A percentile compares a stretch with the other conserved stretches of the same genome.
phyloP scores from a whole-genome alignment of 2,797 vertebrate species.

The Pipistrellus pygmaeus region DNA sequence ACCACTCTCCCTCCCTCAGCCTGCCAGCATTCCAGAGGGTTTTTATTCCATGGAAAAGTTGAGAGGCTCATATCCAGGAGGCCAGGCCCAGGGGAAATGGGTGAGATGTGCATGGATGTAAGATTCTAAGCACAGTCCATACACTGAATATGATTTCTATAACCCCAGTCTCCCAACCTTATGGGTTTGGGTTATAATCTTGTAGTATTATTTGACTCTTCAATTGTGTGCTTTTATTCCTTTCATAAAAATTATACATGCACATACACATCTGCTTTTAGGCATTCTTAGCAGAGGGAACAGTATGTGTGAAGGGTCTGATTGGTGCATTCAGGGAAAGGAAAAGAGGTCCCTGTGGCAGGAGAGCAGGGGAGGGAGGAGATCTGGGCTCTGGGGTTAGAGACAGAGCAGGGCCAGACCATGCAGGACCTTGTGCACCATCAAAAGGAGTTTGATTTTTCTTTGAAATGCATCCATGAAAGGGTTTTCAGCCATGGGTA shows the following conservation, averaged over 20 bases:
- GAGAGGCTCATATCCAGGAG: not conserved
- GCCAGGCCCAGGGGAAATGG: not conserved
- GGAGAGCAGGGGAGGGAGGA: not conserved
- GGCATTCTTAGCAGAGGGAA: not conserved
- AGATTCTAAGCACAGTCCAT: not conserved
- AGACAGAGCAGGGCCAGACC: not conserved
- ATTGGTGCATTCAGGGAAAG: not conserved
- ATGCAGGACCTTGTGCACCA: not conserved
- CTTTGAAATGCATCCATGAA: constrained; percentile 71
- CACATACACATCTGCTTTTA: not conserved
- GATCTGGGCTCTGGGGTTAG: not conserved
- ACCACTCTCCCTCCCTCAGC: not conserved
- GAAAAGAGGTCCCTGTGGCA: not conserved
- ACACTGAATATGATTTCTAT: not conserved
- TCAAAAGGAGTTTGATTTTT: constrained; percentile 40
- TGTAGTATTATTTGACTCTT: not conserved
- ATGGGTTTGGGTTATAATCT: not conserved
- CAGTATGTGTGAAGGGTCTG: not conserved
- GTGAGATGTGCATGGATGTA: not conserved
- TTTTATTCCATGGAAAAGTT: not conserved
- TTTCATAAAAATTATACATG: constrained; percentile 22
- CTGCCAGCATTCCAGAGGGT: not conserved
- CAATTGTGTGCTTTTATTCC: not conserved
- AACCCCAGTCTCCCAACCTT: not conserved
- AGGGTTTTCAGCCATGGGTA: constrained; percentile 60